phyloP scores from a whole-genome alignment of 2,113 vertebrate genomes.

The Alces alces region DNA sequence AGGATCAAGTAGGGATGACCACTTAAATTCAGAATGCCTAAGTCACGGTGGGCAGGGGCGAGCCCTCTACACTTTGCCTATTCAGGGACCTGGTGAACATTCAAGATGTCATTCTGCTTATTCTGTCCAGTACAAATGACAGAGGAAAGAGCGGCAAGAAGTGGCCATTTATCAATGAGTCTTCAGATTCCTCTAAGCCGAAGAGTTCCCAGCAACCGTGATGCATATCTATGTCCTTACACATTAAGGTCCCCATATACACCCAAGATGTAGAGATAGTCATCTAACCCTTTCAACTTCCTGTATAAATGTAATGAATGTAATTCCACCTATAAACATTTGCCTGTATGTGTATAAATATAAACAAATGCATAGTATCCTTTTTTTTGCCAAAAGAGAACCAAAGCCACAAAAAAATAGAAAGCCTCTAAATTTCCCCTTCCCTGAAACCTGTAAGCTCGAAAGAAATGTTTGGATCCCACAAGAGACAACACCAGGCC shows the following conservation, averaged over 20 bases:
- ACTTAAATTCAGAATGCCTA: not conserved
- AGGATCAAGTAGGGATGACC: not conserved
- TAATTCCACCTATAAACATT: not conserved
- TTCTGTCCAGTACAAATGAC: slow-evolving; percentile 16
- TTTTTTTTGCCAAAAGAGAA: slow-evolving; percentile 5
- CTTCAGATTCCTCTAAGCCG: not conserved
- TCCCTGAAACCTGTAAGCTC: not conserved
- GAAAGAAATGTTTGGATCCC: slow-evolving; percentile 33
- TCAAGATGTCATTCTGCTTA: slow-evolving; percentile 41
- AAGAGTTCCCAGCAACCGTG: not conserved
- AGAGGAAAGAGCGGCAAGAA: not conserved
- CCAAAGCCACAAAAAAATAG: not conserved
- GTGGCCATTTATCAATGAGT: not conserved
- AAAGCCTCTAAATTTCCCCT: not conserved
- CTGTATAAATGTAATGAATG: not conserved
- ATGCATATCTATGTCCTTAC: too few relatives aligned
- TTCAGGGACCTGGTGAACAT: not conserved
- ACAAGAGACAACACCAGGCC: slow-evolving; percentile 23
- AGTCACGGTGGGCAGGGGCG: not conserved
- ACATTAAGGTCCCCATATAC: not conserved
- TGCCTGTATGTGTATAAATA: not conserved
- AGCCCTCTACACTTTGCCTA: not conserved
- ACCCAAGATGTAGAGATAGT: not conserved
- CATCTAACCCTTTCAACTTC: not conserved
- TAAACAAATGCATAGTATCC: not conserved